Base-by-base conservation (phyloP, 1,140 invertebrate genomes). In the Drosophila leontia region DNA sequence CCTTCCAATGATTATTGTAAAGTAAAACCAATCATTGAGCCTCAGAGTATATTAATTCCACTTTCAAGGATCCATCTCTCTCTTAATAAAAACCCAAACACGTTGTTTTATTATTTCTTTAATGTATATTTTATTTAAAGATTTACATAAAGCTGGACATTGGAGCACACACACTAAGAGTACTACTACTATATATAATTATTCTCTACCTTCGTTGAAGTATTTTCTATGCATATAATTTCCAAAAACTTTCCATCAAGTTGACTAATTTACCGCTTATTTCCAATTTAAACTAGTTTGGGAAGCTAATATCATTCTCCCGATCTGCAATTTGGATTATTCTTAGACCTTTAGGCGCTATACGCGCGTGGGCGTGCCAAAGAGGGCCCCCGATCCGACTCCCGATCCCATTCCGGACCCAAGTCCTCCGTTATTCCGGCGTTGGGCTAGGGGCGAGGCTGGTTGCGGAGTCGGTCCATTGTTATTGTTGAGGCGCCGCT, bases 291-390 rank as follows among this genome's bases (percentile, higher is more conserved):
- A 60, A 61, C 58, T 78, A 78, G 23, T 39, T 55, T 34, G 41
- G 60, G 58, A 82, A 82, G 81, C 53, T 78, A 77, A 80, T 56
- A 56, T 87, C 77, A 61, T 71, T 80, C 45, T 63, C 78, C 75
- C 69, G 51, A 51, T 63, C 19, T 26, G 34, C 45, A 47, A 72
- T 57, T 63, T 70, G 62, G 67, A 68, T 58, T 50, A 44, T 58
- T 23, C 37, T 88, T 91, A 91, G 57, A 91, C 86, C 82, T 92
- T 91, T 71, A 92, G 69, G 42, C 78, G 81, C 79, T 92, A 92
- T 84, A 92, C 85, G 15, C 91, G 88, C 61, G 82, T 91, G 42
- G 88, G 91, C 26, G 91, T 92, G 48, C 91, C 91, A 64, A 79
- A 88, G 35, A 92, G 84, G 48, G 77, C 67, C 13, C 65, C 69